Conservation (phyloP, 2,888 invertebrate species). For the Bruchidius siliquastri region DNA sequence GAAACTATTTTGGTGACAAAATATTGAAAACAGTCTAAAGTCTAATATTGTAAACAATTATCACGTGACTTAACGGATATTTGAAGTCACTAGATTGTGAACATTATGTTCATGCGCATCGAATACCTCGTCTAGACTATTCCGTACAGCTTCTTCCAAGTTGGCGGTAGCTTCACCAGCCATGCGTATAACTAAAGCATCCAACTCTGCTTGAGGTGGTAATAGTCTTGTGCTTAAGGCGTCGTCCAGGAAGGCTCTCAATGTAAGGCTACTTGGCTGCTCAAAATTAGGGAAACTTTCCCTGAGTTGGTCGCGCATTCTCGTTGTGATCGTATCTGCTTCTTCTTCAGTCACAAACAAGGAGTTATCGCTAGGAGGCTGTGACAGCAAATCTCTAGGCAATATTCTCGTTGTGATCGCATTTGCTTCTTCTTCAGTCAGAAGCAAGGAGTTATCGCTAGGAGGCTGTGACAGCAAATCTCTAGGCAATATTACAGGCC, state of each 20-base stretch:
- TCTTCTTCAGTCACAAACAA: background rate
- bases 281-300: background rate
- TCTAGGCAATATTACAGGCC: background rate
- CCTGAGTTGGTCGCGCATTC: background rate
- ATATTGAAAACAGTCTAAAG: too few relatives aligned
- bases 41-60: too few relatives aligned
- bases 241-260: background rate
- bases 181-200: background rate
- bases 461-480: background rate
- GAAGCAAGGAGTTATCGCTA: background rate
- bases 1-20: too few relatives aligned
- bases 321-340: background rate
- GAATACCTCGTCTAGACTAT: background rate
- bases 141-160: background rate
- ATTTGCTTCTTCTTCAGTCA: background rate
- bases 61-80: too few relatives aligned
- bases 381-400: background rate
- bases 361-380: background rate
- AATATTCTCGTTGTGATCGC: background rate
- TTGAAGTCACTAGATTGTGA: too few relatives aligned
- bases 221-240: background rate
- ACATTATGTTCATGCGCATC: too few relatives aligned
- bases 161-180: background rate
- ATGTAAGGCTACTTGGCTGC: background rate
- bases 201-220: background rate